Evolutionary conservation across 2,113 vertebrate genomes (phyloP).

Genomic region (Porphyrio hochstetteri): DNA sequence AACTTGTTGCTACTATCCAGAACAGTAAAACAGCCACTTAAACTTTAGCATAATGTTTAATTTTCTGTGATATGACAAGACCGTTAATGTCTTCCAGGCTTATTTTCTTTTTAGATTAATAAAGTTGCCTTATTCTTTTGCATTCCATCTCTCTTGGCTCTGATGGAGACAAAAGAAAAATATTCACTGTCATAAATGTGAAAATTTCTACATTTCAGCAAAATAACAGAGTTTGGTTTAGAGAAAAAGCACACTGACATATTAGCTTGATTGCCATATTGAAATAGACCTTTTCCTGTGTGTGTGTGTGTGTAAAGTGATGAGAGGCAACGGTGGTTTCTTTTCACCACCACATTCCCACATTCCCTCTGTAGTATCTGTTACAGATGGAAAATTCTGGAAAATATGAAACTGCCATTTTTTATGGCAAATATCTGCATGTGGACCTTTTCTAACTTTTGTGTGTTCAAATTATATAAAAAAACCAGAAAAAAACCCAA

Average conservation of each 20-base stretch:
- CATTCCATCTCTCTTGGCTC: background rate
- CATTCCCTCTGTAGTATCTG: background rate
- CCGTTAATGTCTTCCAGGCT: background rate
- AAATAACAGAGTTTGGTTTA: background rate
- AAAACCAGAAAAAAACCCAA: background rate
- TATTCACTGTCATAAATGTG: background rate
- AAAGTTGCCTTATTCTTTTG: background rate
- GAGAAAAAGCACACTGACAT: background rate
- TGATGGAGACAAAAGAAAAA: background rate
- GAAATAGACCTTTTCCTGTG: background rate
- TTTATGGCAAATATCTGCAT: background rate
- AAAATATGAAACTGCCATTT: background rate
- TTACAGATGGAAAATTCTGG: background rate
- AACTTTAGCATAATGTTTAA: background rate
- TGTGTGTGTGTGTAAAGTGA: background rate
- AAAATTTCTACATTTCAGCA: background rate
- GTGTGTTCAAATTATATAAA: background rate
- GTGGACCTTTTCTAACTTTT: background rate
- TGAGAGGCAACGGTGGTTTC: background rate
- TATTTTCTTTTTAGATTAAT: background rate
- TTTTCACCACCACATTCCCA: background rate
- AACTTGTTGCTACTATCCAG: background rate
- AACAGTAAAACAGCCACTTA: background rate
- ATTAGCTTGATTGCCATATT: rapidly evolving
- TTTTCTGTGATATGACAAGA: background rate